A percentile compares a stretch with the other conserved stretches of the same genome.
Conservation (phyloP, 1,140 invertebrate genomes). For the Gryllus bimaculatus region DNA sequence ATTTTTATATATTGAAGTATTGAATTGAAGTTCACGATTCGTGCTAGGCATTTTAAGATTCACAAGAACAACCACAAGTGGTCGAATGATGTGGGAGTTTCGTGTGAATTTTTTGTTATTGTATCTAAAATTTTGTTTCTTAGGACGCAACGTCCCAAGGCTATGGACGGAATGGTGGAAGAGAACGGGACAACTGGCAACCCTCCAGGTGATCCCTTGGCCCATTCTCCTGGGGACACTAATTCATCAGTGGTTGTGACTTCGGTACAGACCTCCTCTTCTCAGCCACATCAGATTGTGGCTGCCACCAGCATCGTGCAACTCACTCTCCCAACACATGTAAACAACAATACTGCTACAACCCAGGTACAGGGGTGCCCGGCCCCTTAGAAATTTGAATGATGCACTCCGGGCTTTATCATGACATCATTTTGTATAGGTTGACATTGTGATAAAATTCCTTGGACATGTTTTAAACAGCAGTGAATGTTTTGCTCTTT, state of each 20-base stretch:
- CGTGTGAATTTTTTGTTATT: too few species aligned
- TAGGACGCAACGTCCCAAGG: slow-evolving; percentile 43
- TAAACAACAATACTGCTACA: slow-evolving; percentile 33
- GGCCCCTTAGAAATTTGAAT: background rate
- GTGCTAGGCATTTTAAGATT: too few species aligned
- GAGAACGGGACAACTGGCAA: slow-evolving; percentile 65
- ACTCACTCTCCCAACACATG: slow-evolving; percentile 59
- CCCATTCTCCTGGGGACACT: slow-evolving; percentile 23
- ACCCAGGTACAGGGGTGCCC: slow-evolving; percentile 50
- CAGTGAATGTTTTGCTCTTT: too few species aligned
- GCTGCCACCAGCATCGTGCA: slow-evolving; percentile 72
- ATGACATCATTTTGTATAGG: background rate
- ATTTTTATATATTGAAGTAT: background rate
- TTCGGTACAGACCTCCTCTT: slow-evolving; percentile 40
- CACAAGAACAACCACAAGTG: too few species aligned
- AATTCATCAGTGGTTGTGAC: slow-evolving; percentile 24
- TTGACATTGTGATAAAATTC: background rate
- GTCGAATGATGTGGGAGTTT: too few species aligned
- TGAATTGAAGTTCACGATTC: too few species aligned
- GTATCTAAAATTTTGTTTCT: slow-evolving; percentile 25
- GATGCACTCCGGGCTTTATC: background rate
- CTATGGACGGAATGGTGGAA: slow-evolving; percentile 81
- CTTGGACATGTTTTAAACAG: background rate
- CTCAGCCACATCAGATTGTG: slow-evolving; percentile 44
- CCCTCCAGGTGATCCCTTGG: slow-evolving; percentile 48